Conservation (phyloP, 1,140 invertebrate species). For the Musca vetustissima region DNA sequence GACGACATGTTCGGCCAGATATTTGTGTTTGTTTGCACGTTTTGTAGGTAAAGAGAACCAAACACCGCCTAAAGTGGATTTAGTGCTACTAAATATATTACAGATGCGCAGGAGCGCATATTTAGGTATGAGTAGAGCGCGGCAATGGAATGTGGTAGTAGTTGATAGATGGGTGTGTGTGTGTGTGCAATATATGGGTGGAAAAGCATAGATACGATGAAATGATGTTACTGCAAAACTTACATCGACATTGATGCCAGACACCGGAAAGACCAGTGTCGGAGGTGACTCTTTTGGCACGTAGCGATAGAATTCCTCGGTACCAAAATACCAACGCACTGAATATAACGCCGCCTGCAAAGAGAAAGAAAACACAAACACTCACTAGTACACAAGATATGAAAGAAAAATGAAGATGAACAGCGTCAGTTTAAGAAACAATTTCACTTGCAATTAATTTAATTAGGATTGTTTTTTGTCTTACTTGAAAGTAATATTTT, state of each 20-base stretch:
- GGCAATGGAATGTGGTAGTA: too few species aligned
- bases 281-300: conserved; percentile 70
- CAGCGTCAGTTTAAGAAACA: conserved; percentile 32
- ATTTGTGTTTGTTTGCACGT: too few species aligned
- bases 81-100: too few species aligned
- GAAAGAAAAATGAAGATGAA: conserved; percentile 31
- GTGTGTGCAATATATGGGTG: too few species aligned
- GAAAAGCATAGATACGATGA: too few species aligned
- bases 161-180: too few species aligned
- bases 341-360: conserved; percentile 71
- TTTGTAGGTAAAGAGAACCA: too few species aligned
- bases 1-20: too few species aligned
- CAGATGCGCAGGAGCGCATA: too few species aligned
- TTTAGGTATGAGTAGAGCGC: too few species aligned
- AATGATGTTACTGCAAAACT: conserved; percentile 54
- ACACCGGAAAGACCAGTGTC: conserved; percentile 68
- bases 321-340: conserved; percentile 80
- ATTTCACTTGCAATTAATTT: conserved; percentile 32
- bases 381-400: neutral
- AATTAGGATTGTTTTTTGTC: conserved; percentile 27
- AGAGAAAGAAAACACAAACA: neutral
- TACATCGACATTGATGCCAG: conserved; percentile 75
- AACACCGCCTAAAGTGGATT: too few species aligned
- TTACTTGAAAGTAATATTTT: conserved; percentile 21
- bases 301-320: conserved; percentile 77